Evolutionary conservation across 2,888 invertebrate species (phyloP).

Genomic region (Eristalinus sepulchralis): DNA sequence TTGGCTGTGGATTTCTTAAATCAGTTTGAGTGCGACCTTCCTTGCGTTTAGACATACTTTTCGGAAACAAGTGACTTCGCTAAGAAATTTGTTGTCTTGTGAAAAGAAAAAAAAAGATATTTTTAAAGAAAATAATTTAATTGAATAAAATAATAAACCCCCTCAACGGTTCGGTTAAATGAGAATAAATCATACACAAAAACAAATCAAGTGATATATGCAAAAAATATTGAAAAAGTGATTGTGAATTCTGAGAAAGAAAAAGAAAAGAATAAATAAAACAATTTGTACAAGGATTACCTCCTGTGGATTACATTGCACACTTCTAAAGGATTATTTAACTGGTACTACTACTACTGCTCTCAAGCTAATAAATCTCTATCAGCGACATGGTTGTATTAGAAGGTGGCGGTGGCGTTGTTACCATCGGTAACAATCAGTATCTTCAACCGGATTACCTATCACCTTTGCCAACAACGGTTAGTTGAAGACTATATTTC

Average conservation of each 20-base stretch:
- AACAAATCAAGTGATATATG: conserved; percentile 39
- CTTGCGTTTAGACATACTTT: conserved; percentile 77
- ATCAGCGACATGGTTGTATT: conserved; percentile 89
- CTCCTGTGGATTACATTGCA: conserved; percentile 47
- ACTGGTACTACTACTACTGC: conserved; percentile 44
- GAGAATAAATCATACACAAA: background rate
- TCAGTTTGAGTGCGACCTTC: conserved; percentile 80
- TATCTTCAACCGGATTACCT: conserved; percentile 98
- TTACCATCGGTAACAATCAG: conserved; percentile 94
- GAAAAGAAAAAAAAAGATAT: conserved; percentile 19
- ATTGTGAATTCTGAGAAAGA: conserved; percentile 25
- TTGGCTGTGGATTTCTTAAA: conserved; percentile 60
- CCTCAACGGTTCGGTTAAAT: conserved; percentile 51
- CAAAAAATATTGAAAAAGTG: conserved; percentile 23
- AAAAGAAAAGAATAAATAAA: background rate
- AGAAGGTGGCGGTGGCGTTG: conserved; percentile 94
- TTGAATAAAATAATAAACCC: conserved; percentile 19
- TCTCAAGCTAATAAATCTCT: conserved; percentile 48
- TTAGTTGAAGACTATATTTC: conserved; percentile 83
- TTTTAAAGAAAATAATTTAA: background rate
- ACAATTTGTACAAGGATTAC: conserved; percentile 49
- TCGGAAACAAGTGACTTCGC: conserved; percentile 73
- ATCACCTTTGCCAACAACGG: conserved; percentile 96
- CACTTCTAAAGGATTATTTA: conserved; percentile 51
- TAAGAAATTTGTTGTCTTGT: conserved; percentile 31